These are phyloP conservation scores for Aramus guarauna DNA, from an alignment of 2,113 vertebrate species.

Conservation along the genomic window DNA sequence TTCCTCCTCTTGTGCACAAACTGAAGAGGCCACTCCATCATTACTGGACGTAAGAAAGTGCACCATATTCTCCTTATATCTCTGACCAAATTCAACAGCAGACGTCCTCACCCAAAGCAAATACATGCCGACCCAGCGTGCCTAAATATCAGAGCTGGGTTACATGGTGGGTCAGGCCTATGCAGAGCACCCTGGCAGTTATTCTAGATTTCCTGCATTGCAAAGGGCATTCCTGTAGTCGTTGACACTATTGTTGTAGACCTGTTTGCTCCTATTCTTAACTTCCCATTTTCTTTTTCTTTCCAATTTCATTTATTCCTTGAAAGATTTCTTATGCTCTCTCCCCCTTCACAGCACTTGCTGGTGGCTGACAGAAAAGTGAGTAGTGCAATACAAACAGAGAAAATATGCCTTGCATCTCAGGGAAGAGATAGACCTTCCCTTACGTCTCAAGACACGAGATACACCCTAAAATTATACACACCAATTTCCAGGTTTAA, in stretches of 20 bases:
- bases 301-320: neutral
- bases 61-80: neutral
- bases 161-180: neutral
- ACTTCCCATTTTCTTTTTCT: neutral
- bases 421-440: neutral
- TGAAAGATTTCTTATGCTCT: neutral
- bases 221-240: neutral
- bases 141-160: neutral
- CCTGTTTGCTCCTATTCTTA: neutral
- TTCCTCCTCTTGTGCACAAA: neutral
- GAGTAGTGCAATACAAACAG: neutral
- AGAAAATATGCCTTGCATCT: neutral
- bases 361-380: neutral
- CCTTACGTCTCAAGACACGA: neutral
- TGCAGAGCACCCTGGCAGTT: neutral
- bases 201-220: neutral
- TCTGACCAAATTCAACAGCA: neutral
- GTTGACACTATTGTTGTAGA: neutral
- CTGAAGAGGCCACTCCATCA: neutral
- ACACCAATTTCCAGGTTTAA: neutral
- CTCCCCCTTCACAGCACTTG: neutral
- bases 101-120: neutral
- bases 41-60: neutral
- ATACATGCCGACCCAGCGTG: rapidly evolving
- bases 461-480: neutral